A percentile compares a stretch with the other conserved stretches of the same genome.
These are phyloP conservation scores for Brachyhypopomus occidentalis DNA, from an alignment of 2,113 vertebrate genomes.

Conservation along the genomic window DNA sequence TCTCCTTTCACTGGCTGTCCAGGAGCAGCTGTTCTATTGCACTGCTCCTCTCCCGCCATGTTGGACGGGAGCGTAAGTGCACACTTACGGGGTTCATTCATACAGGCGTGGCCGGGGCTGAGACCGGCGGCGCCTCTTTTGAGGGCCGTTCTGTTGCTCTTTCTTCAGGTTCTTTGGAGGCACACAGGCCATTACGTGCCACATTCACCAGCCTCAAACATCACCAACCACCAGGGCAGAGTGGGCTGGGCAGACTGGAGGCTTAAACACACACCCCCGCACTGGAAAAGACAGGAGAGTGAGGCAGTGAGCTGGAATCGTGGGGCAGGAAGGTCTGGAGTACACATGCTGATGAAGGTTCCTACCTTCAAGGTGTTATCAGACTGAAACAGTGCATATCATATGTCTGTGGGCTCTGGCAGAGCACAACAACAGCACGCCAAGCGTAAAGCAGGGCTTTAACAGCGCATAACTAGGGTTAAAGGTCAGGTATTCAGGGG, in stretches of 20 bases:
- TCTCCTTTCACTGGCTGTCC: conserved; percentile 8
- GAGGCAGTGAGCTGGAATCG: not conserved
- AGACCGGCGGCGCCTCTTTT: conserved; percentile 6
- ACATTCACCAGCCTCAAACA: conserved; percentile 4
- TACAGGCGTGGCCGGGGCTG: not conserved
- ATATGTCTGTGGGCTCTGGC: not conserved
- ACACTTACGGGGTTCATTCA: conserved; percentile 4
- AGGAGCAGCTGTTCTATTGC: not conserved
- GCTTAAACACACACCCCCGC: not conserved
- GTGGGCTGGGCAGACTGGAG: not conserved
- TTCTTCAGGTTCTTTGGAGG: not conserved
- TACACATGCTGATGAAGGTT: not conserved
- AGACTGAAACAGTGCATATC: conserved; percentile 24
- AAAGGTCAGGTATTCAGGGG: conserved; percentile 12
- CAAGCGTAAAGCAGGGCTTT: not conserved
- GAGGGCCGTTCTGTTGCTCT: not conserved
- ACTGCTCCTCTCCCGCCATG: not conserved
- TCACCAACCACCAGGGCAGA: conserved; percentile 1
- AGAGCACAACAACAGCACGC: conserved; percentile 6
- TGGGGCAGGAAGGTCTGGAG: not conserved
- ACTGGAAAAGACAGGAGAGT: not conserved
- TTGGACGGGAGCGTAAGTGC: not conserved
- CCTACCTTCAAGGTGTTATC: conserved; percentile 10
- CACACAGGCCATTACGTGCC: not conserved
- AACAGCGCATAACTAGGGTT: conserved; percentile 19